Percentiles rank a stretch among this genome's conserved stretches.
Conservation (phyloP, 2,797 vertebrate genomes). For the Acrossocheilus fasciatus region DNA sequence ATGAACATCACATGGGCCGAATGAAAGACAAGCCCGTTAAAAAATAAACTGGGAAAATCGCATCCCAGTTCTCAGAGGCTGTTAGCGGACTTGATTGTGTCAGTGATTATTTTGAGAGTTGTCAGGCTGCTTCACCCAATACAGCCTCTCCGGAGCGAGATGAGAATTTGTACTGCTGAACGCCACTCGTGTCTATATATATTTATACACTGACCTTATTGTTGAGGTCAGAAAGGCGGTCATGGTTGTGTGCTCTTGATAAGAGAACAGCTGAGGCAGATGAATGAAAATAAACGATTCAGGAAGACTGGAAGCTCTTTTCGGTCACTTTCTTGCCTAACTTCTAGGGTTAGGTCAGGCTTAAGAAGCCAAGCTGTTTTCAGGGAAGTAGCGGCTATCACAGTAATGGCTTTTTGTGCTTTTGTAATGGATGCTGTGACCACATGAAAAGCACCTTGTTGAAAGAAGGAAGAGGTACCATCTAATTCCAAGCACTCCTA, state of each 20-base stretch:
- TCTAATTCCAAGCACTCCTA: conserved; percentile 77
- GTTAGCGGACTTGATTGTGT: conserved; percentile 14
- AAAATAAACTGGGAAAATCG: conserved; percentile 52
- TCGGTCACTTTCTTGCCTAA: not conserved
- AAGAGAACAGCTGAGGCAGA: conserved; percentile 25
- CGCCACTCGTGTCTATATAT: conserved; percentile 29
- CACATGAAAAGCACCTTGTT: conserved; percentile 74
- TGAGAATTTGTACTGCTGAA: conserved; percentile 37
- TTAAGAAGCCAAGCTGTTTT: conserved; percentile 23
- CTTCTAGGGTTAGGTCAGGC: conserved; percentile 21
- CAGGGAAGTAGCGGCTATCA: conserved; percentile 36
- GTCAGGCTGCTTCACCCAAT: conserved; percentile 14
- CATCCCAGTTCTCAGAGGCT: not conserved
- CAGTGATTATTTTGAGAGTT: conserved; percentile 56
- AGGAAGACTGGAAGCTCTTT: not conserved
- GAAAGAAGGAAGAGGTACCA: conserved; percentile 63
- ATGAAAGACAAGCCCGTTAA: conserved; percentile 51
- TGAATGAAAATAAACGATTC: conserved; percentile 28
- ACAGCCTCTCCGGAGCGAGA: not conserved
- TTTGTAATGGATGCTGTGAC: conserved; percentile 57
- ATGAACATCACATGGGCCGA: conserved; percentile 41
- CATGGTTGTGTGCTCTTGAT: conserved; percentile 24
- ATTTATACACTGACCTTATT: conserved; percentile 38
- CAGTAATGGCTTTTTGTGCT: conserved; percentile 51
- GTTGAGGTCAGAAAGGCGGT: conserved; percentile 30